Conservation (phyloP, 1,140 invertebrate species). For the Cyrtorhinus lividipennis region DNA sequence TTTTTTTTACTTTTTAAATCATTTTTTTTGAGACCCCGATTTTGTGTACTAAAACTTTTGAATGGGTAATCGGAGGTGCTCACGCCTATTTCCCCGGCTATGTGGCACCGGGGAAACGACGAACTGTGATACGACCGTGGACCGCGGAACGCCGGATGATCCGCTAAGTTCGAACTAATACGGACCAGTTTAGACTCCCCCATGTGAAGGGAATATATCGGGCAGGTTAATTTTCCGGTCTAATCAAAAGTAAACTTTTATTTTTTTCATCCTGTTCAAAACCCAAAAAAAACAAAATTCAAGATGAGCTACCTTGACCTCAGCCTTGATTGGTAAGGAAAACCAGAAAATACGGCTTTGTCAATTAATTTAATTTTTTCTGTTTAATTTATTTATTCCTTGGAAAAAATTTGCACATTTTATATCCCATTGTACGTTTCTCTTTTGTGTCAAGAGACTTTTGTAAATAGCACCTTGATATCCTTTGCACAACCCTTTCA, state of each 20-base stretch:
- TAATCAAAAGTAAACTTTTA: too few species aligned
- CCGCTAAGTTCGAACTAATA: slow-evolving; percentile 10
- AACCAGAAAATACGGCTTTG: slow-evolving; percentile 2
- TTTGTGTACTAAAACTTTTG: neutral
- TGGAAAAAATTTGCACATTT: neutral
- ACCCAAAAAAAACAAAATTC: slow-evolving; percentile 4
- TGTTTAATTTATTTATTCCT: slow-evolving; percentile 8
- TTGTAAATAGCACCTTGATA: slow-evolving; percentile 17
- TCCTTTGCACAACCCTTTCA: slow-evolving; percentile 13
- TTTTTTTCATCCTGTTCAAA: neutral
- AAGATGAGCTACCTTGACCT: slow-evolving; percentile 23
- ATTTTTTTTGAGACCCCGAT: neutral
- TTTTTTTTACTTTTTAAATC: slow-evolving; percentile 1
- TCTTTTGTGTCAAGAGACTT: neutral
- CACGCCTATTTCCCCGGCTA: neutral
- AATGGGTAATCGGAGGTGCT: slow-evolving; percentile 13
- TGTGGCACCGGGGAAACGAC: neutral
- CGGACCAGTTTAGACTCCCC: slow-evolving; percentile 18
- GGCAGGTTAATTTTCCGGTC: too few species aligned
- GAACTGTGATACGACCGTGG: neutral
- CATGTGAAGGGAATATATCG: too few species aligned
- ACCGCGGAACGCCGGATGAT: neutral
- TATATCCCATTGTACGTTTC: neutral
- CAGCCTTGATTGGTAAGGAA: slow-evolving; percentile 23
- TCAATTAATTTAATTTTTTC: slow-evolving; percentile 1